Percentiles rank a stretch among this genome's conserved stretches.
Conservation (phyloP, 2,888 invertebrate genomes). For the Acrobasis repandana region DNA sequence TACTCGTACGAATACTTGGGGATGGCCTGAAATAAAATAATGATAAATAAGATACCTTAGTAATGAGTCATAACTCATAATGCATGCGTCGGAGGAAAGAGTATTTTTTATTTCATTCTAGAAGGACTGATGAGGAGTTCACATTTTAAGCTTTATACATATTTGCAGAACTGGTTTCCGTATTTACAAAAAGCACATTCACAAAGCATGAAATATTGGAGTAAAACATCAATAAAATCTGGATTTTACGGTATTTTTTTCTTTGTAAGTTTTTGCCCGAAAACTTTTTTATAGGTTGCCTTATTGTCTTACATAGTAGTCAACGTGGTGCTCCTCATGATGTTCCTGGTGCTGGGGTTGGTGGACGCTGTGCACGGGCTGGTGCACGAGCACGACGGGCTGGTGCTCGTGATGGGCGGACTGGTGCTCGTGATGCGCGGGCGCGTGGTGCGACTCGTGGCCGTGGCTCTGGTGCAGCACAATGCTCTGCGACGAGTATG, state of each 20-base stretch:
- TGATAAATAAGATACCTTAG: too few species aligned
- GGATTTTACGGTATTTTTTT: too few species aligned
- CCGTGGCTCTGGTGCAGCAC: conserved; percentile 50
- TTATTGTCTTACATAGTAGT: conserved; percentile 29
- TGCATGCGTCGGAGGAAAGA: too few species aligned
- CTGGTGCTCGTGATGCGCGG: conserved; percentile 32
- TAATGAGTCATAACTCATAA: too few species aligned
- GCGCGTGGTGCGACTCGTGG: conserved; percentile 34
- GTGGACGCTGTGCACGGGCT: conserved; percentile 26
- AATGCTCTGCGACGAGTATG: conserved; percentile 48
- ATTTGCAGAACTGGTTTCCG: too few species aligned
- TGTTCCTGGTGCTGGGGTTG: conserved; percentile 28
- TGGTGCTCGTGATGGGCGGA: conserved; percentile 28
- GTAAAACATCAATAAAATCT: too few species aligned
- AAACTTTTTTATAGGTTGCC: neutral
- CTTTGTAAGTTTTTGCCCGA: too few species aligned
- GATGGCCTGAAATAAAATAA: conserved; percentile 40
- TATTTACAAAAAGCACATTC: too few species aligned
- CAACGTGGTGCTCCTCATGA: conserved; percentile 28
- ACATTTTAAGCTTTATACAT: too few species aligned
- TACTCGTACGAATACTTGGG: conserved; percentile 56
- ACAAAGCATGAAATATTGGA: too few species aligned
- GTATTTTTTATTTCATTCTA: too few species aligned
- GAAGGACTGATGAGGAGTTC: too few species aligned
- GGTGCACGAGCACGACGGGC: conserved; percentile 22